Percentiles rank a stretch among this genome's conserved stretches.
Evolutionary conservation across 2,888 invertebrate genomes (phyloP).

Genomic region (Dryobotodes eremita): DNA sequence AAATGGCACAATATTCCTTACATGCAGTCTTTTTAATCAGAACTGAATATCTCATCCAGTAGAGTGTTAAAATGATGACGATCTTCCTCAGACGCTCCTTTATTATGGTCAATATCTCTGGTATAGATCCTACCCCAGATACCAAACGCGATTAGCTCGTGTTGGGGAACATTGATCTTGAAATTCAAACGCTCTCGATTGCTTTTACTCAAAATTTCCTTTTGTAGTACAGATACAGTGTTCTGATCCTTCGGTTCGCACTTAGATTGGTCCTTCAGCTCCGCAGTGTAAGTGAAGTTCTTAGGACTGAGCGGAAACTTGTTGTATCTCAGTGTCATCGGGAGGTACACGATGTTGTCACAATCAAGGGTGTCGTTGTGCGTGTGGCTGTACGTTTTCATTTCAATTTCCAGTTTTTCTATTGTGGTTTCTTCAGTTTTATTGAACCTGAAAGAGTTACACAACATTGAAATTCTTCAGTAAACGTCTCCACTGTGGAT

Average conservation of each 20-base stretch:
- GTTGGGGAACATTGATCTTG: constrained; percentile 81
- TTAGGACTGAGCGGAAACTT: constrained; percentile 86
- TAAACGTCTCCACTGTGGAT: no score
- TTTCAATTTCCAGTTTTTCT: constrained; percentile 85
- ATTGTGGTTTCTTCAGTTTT: constrained; percentile 82
- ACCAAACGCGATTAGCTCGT: constrained; percentile 86
- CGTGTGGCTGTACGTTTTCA: constrained; percentile 79
- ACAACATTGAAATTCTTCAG: background rate
- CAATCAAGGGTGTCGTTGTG: constrained; percentile 81
- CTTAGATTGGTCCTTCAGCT: constrained; percentile 37
- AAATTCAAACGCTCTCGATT: constrained; percentile 71
- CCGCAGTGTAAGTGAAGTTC: constrained; percentile 73
- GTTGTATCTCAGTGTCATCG: constrained; percentile 86
- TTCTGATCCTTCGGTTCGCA: constrained; percentile 40
- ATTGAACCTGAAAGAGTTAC: constrained; percentile 82
- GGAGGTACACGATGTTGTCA: constrained; percentile 86
- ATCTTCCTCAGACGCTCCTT: constrained; percentile 73
- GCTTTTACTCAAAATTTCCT: constrained; percentile 37
- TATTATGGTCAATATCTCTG: constrained; percentile 84
- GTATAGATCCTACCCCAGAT: constrained; percentile 86
- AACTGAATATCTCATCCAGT: constrained; percentile 77
- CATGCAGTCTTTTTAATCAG: constrained; percentile 35
- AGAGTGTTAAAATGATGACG: constrained; percentile 73
- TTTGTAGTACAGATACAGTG: constrained; percentile 50
- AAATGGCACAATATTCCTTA: constrained; percentile 47